Conservation (phyloP, 1,140 invertebrate species). For the Micrasema longulum region DNA sequence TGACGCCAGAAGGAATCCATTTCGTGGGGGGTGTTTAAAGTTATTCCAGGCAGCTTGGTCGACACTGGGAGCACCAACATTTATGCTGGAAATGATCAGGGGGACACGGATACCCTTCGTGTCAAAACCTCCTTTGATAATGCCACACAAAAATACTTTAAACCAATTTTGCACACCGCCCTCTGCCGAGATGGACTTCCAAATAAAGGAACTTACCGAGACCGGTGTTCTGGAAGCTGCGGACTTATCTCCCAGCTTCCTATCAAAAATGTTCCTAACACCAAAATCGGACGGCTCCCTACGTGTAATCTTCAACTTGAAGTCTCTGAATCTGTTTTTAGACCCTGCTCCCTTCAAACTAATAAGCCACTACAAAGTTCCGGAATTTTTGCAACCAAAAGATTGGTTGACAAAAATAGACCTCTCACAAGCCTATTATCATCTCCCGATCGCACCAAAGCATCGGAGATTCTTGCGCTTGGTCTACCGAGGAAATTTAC, state of each 20-base stretch:
- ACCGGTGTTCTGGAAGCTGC: constrained; percentile 38
- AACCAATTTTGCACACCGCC: not conserved
- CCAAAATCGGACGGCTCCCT: constrained; percentile 47
- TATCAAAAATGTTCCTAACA: constrained; percentile 57
- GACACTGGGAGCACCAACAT: not conserved
- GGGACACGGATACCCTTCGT: not conserved
- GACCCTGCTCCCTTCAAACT: constrained; percentile 52
- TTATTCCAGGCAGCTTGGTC: too few relatives aligned
- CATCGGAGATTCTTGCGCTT: constrained; percentile 2
- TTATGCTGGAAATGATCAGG: not conserved
- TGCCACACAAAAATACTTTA: not conserved
- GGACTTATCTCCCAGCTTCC: constrained; percentile 52
- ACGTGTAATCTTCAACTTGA: constrained; percentile 57
- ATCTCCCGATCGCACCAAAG: constrained; percentile 51
- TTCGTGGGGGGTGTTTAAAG: too few relatives aligned
- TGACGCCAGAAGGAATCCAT: not conserved
- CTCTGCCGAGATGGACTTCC: not conserved
- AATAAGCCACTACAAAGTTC: constrained; percentile 54
- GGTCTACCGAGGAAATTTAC: constrained; percentile 4
- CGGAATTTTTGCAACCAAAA: constrained; percentile 55
- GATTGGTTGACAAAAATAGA: constrained; percentile 52
- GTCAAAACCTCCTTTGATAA: not conserved
- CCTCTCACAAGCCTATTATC: constrained; percentile 59
- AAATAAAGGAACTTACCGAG: too few relatives aligned
- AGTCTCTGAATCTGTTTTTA: constrained; percentile 53